Conservation (phyloP, 2,888 invertebrate species). For the Sesia bembeciformis region DNA sequence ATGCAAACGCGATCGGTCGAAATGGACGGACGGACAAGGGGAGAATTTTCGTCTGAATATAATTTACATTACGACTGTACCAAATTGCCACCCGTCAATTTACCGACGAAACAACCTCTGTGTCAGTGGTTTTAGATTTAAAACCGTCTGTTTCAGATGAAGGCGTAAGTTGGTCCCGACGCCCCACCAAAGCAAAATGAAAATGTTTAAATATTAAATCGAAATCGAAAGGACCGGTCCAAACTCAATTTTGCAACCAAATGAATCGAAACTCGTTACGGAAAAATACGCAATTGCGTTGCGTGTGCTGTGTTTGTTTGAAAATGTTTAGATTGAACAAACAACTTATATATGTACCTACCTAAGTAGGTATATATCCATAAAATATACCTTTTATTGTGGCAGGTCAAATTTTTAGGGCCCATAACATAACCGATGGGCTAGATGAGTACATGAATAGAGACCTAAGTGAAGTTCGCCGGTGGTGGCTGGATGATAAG, state of each 20-base stretch:
- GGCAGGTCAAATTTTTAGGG: too few species aligned
- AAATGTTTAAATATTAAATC: slow-evolving; percentile 35
- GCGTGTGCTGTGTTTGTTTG: background rate
- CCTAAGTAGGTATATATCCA: too few species aligned
- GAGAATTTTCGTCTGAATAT: background rate
- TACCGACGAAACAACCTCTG: background rate
- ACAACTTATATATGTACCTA: too few species aligned
- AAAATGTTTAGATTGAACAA: background rate
- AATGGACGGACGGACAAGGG: background rate
- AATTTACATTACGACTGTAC: background rate
- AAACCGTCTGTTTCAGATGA: background rate
- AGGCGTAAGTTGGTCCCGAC: background rate
- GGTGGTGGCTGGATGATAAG: too few species aligned
- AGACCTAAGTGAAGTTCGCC: too few species aligned
- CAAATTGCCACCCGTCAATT: background rate
- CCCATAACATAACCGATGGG: too few species aligned
- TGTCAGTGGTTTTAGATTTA: background rate
- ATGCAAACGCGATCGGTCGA: background rate
- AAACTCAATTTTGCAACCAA: slow-evolving; percentile 32
- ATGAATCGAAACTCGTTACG: slow-evolving; percentile 34
- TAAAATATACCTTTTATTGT: too few species aligned
- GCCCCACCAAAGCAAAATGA: slow-evolving; percentile 18
- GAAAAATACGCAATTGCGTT: slow-evolving; percentile 13
- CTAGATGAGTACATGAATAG: too few species aligned
- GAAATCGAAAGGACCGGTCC: slow-evolving; percentile 27